Evolutionary conservation across 2,888 invertebrate species (phyloP).

Genomic region (Zaprionus obscuricornis): DNA sequence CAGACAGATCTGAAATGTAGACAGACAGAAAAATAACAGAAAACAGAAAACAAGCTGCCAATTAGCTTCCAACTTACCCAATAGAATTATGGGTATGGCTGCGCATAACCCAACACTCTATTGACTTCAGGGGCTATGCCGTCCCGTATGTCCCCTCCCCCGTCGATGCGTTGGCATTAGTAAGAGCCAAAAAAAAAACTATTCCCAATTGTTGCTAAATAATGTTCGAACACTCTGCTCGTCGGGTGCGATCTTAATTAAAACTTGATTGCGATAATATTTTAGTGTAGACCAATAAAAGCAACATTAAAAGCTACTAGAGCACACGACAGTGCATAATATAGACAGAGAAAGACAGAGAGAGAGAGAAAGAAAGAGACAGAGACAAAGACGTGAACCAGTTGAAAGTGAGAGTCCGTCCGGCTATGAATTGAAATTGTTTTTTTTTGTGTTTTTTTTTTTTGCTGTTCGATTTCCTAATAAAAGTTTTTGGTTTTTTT

Average conservation of each 20-base stretch:
- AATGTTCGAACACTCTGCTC: slow-evolving; percentile 31
- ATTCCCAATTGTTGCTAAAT: slow-evolving; percentile 68
- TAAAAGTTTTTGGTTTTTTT: not conserved
- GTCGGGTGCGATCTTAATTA: slow-evolving; percentile 69
- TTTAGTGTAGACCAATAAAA: slow-evolving; percentile 64
- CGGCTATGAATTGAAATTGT: slow-evolving; percentile 15
- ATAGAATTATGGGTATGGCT: slow-evolving; percentile 69
- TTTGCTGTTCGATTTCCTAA: slow-evolving; percentile 1
- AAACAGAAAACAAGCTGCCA: slow-evolving; percentile 61
- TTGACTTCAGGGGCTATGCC: slow-evolving; percentile 17
- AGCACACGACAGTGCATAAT: not conserved
- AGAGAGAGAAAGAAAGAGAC: not conserved
- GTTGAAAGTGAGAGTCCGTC: slow-evolving; percentile 63
- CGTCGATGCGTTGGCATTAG: too few species aligned
- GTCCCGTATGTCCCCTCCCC: too few species aligned
- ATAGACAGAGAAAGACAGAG: not conserved
- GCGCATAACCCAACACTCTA: slow-evolving; percentile 29
- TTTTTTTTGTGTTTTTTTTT: slow-evolving; percentile 23
- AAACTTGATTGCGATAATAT: slow-evolving; percentile 66
- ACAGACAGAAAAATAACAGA: slow-evolving; percentile 11
- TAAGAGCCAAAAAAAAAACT: slow-evolving; percentile 41
- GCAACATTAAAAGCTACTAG: slow-evolving; percentile 35
- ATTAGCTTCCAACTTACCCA: slow-evolving; percentile 77
- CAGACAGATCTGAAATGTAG: too few species aligned
- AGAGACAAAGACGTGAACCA: not conserved